Evolutionary conservation across 2,797 vertebrate species (phyloP).

Genomic region (Fistularia tabacaria): DNA sequence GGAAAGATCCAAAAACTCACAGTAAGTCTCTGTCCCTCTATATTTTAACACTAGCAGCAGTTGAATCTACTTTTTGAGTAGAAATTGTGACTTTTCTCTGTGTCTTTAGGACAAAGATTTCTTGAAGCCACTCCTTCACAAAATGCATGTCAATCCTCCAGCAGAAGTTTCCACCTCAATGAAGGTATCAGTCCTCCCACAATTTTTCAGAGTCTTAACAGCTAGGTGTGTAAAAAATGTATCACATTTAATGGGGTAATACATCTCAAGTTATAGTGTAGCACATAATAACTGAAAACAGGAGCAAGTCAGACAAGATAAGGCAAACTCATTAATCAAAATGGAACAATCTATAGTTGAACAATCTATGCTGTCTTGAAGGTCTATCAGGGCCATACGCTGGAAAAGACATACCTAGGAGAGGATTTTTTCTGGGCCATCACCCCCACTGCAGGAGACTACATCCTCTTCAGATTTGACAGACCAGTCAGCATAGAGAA

Average conservation of each 20-base stretch:
- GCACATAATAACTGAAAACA: neutral
- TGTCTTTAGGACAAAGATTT: conserved; percentile 92
- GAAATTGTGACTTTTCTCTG: conserved; percentile 17
- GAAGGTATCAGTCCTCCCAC: conserved; percentile 68
- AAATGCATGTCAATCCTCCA: conserved; percentile 95
- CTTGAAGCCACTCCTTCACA: conserved; percentile 95
- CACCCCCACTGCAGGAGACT: conserved; percentile 89
- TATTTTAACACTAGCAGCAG: neutral
- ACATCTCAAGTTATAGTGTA: neutral
- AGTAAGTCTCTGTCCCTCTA: conserved; percentile 66
- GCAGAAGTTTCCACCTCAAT: conserved; percentile 97
- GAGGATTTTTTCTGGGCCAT: conserved; percentile 99
- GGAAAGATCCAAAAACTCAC: conserved; percentile 99
- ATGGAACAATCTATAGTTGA: too few species aligned
- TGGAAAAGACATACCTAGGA: conserved; percentile 95
- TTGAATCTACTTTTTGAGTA: conserved; percentile 18
- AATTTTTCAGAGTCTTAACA: neutral
- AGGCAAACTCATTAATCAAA: too few species aligned
- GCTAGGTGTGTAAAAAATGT: neutral
- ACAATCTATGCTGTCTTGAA: conserved; percentile 22
- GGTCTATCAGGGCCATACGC: conserved; percentile 95
- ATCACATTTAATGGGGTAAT: neutral
- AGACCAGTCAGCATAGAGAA: conserved; percentile 91
- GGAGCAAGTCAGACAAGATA: neutral
- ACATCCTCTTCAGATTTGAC: conserved; percentile 95